Evolutionary conservation across 2,113 vertebrate species (phyloP).

Genomic region (Rhinoderma darwinii): DNA sequence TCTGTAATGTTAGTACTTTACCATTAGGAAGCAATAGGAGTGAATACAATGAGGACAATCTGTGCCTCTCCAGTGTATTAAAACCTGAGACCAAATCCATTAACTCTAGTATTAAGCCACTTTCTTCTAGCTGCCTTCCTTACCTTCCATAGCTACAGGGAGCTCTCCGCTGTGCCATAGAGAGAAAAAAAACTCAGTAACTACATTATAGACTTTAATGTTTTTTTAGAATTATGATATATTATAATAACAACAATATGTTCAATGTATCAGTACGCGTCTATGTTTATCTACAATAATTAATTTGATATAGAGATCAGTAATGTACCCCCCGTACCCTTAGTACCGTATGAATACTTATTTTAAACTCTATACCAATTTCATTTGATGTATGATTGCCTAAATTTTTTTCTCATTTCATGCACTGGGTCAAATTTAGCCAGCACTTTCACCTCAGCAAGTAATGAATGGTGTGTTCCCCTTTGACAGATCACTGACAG

Average conservation of each 20-base stretch:
- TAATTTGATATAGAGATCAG: neutral
- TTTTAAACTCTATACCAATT: neutral
- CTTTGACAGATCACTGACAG: constrained; percentile 42
- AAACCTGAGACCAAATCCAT: neutral
- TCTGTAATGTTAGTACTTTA: too few species aligned
- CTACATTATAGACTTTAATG: too few species aligned
- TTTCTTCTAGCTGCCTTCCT: neutral
- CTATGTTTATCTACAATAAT: neutral
- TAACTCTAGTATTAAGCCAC: neutral
- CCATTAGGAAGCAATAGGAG: too few species aligned
- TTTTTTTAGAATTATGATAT: too few species aligned
- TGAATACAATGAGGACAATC: neutral
- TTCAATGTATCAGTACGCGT: neutral
- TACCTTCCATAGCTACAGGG: too few species aligned
- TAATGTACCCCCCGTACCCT: neutral
- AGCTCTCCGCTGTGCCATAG: too few species aligned
- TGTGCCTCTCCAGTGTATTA: neutral
- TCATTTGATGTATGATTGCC: constrained; percentile 7
- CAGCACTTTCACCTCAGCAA: constrained; percentile 41
- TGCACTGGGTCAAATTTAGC: constrained; percentile 45
- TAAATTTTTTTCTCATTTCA: constrained; percentile 1
- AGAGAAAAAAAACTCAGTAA: too few species aligned
- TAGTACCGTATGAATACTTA: too few species aligned
- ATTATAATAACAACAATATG: too few species aligned
- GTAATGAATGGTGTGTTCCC: constrained; percentile 50